Conservation (phyloP, 2,888 invertebrate genomes). For the Crematogaster levior region DNA sequence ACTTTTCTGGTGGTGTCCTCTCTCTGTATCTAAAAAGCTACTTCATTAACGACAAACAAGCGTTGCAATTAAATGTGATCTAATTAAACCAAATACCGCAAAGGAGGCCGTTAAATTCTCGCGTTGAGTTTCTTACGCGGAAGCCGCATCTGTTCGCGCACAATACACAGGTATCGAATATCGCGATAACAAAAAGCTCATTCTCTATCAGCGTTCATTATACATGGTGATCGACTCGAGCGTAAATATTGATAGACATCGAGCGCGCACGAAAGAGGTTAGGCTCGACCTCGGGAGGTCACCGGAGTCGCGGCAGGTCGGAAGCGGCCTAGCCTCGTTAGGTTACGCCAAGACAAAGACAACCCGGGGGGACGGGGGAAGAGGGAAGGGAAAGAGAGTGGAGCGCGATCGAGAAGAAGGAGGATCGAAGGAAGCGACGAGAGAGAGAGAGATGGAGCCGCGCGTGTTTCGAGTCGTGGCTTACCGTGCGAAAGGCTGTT, state of each 20-base stretch:
- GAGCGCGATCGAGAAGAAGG: not conserved
- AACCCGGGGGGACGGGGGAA: not conserved
- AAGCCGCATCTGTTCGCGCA: not conserved
- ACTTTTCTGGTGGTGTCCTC: not conserved
- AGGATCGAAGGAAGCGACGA: not conserved
- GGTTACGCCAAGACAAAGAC: constrained; percentile 48
- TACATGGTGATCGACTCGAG: not conserved
- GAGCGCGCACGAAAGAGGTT: constrained; percentile 28
- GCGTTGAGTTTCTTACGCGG: not conserved
- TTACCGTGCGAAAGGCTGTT: constrained; percentile 85
- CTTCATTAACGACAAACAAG: not conserved
- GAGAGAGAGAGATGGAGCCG: constrained; percentile 1
- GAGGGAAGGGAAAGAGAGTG: not conserved
- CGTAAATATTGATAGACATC: constrained; percentile 44
- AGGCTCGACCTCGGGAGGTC: constrained; percentile 64
- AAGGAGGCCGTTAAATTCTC: not conserved
- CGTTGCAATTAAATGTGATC: no score
- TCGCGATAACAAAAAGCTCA: not conserved
- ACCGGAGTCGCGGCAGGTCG: constrained; percentile 55
- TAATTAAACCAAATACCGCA: not conserved
- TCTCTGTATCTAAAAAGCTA: not conserved
- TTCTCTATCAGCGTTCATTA: constrained; percentile 7
- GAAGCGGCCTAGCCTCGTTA: constrained; percentile 49
- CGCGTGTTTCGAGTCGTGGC: constrained; percentile 54
- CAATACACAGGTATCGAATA: not conserved